These are phyloP conservation scores for Isaurus tuberculatus DNA, from an alignment of 92 coral and sea anemone genomes.

Conservation along the genomic window DNA sequence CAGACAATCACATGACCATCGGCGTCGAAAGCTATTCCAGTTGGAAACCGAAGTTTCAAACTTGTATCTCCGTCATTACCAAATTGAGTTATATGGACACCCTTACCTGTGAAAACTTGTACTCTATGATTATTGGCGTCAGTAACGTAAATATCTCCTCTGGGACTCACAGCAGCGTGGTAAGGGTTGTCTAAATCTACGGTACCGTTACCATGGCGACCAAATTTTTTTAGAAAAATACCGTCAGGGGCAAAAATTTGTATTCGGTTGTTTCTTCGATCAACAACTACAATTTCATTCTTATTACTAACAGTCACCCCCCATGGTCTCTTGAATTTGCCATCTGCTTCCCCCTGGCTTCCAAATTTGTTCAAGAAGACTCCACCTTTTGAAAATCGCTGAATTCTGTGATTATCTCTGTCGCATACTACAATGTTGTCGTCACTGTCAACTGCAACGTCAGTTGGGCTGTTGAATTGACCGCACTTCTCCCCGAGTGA, in stretches of 20 bases:
- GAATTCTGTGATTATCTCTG: constrained; percentile 94
- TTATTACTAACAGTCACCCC: constrained; percentile 82
- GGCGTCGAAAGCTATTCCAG: constrained; percentile 92
- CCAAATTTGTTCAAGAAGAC: constrained; percentile 90
- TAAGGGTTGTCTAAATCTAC: constrained; percentile 88
- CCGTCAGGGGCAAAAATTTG: constrained; percentile 89
- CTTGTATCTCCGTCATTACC: constrained; percentile 59
- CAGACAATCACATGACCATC: constrained; percentile 95
- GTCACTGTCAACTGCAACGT: constrained; percentile 79
- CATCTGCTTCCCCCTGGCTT: constrained; percentile 73
- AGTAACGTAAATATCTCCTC: constrained; percentile 87
- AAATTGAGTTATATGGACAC: constrained; percentile 76
- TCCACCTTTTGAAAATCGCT: constrained; percentile 87
- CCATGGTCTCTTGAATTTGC: constrained; percentile 94
- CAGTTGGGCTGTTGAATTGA: constrained; percentile 93
- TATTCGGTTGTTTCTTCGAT: constrained; percentile 82
- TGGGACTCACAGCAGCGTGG: constrained; percentile 77
- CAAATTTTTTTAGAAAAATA: constrained; percentile 69
- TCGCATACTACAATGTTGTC: constrained; percentile 88
- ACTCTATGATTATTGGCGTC: constrained; percentile 94
- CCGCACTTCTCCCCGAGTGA: constrained; percentile 87
- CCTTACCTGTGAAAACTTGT: constrained; percentile 87
- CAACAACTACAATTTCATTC: constrained; percentile 82
- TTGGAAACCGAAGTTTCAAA: constrained; percentile 87
- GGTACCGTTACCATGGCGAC: constrained; percentile 80